Evolutionary conservation across 2,113 vertebrate genomes (phyloP).

Genomic region (Prochilodus magdalenae): DNA sequence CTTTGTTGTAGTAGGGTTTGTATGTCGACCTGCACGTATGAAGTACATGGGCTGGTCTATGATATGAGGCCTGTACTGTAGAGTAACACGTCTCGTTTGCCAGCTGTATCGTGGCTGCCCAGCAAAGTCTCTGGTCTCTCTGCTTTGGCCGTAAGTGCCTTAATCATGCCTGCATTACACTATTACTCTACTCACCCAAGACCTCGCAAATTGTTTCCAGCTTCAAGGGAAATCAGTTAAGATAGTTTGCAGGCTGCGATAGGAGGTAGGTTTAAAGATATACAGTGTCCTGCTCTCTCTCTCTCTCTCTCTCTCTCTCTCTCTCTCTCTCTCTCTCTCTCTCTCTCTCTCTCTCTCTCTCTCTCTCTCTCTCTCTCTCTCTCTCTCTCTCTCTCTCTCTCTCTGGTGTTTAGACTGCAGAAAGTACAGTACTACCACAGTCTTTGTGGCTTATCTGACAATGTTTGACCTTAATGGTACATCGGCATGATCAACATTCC

Average conservation of each 20-base stretch:
- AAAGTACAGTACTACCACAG: slow-evolving; percentile 36
- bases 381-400: slow-evolving; percentile 29
- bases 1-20: background rate
- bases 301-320: slow-evolving; percentile 24
- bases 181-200: slow-evolving; percentile 75
- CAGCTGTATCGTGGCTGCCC: slow-evolving; percentile 11
- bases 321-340: slow-evolving; percentile 41
- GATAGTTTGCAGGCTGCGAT: slow-evolving; percentile 63
- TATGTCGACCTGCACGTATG: background rate
- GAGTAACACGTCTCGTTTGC: background rate
- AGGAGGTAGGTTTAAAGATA: slow-evolving; percentile 53
- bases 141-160: slow-evolving; percentile 64
- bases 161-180: slow-evolving; percentile 67
- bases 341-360: slow-evolving; percentile 35
- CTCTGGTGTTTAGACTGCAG: slow-evolving; percentile 58
- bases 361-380: slow-evolving; percentile 10
- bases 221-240: slow-evolving; percentile 70
- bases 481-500: slow-evolving; percentile 40
- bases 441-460: slow-evolving; percentile 48
- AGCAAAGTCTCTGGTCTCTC: slow-evolving; percentile 56
- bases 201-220: slow-evolving; percentile 78
- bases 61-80: background rate
- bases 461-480: slow-evolving; percentile 49
- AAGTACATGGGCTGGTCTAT: background rate
- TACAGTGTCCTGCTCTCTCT: slow-evolving; percentile 29